Evolutionary conservation across 2,113 vertebrate genomes (phyloP), one percentile per base, ranked within the genome.

Genomic region (Lonchura striata): DNA sequence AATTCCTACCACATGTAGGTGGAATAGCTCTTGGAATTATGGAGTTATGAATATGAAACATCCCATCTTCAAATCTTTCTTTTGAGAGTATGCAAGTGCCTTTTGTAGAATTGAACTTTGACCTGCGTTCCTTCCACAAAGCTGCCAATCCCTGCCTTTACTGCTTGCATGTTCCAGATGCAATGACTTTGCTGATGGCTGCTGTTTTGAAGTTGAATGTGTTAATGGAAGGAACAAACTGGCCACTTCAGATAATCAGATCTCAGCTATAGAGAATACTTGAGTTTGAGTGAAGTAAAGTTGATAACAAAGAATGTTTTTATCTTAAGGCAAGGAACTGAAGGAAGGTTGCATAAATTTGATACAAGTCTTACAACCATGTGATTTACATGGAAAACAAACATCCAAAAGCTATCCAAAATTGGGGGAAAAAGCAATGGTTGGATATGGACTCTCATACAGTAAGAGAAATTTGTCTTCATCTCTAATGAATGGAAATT

Each of bases 401-500:
- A 94, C 59, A 86, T 82, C 85, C 79, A 85, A 90, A 95, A 93
- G 54, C 59, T 88, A 77, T 80, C 52, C 88, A 94, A 94, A 96
- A 93, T 70, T 95, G 90, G 94, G 64, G 63, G 1, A 70, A 77
- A 88, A 92, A 77, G 87, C 78, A 94, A 3, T 95, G 90, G 75
- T 91, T 93, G 90, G 87, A 90, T 92, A 86, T 93, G 95, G 94
- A 95, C 76, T 95, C 76, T 70, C 33, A 35, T 91, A 96, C 92
- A 96, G 71, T 87, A 93, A 95, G 91, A 94, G 70, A 93, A 92
- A 93, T 88, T 91, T 95, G 66, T 95, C 84, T 46, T 95, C 60
- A 2, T 96, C 56, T 88, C 68, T 95, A 90, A 59, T 69, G 52
- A 91, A 85, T 83, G 75, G 79, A 75, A 93, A 83, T 70, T 42